These are phyloP conservation scores for Salpingus planirostris DNA, from an alignment of 2,888 invertebrate genomes.

Conservation along the genomic window DNA sequence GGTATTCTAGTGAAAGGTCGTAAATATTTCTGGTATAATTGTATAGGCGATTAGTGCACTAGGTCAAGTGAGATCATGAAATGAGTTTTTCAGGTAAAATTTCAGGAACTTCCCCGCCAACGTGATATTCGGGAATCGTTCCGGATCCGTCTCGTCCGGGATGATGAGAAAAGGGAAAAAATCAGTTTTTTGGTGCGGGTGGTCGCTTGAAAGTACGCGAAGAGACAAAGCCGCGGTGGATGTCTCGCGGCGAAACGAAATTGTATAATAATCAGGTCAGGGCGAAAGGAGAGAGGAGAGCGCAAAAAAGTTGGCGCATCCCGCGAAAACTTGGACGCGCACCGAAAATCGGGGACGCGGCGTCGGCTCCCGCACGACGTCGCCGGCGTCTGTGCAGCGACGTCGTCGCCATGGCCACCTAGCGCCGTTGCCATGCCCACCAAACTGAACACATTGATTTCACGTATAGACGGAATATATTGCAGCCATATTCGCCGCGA, in stretches of 20 bases:
- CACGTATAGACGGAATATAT: constrained; percentile 43
- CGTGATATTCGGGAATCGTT: too few relatives aligned
- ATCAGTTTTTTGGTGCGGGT: too few relatives aligned
- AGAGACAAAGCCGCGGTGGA: too few relatives aligned
- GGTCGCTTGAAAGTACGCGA: constrained; percentile 7
- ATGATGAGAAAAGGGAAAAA: too few relatives aligned
- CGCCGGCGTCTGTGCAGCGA: constrained; percentile 24
- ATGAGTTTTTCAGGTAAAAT: too few relatives aligned
- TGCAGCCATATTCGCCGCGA: constrained; percentile 33
- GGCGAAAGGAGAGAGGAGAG: constrained; percentile 18
- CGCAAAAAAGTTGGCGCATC: constrained; percentile 18
- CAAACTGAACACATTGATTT: constrained; percentile 43
- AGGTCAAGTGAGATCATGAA: too few relatives aligned
- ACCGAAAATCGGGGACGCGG: constrained; percentile 7
- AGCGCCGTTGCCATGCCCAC: constrained; percentile 26
- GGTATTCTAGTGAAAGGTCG: too few relatives aligned
- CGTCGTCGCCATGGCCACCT: constrained; percentile 24
- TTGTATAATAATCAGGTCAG: constrained; percentile 25
- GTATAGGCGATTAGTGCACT: too few relatives aligned
- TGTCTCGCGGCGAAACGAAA: constrained; percentile 12
- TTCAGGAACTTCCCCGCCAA: too few relatives aligned
- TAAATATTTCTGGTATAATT: too few relatives aligned
- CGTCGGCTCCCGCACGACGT: constrained; percentile 1
- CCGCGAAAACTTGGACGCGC: constrained; percentile 9
- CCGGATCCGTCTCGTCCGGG: too few relatives aligned